Base-by-base conservation (phyloP, 2,113 vertebrate genomes). In the Nycticorax nycticorax region DNA sequence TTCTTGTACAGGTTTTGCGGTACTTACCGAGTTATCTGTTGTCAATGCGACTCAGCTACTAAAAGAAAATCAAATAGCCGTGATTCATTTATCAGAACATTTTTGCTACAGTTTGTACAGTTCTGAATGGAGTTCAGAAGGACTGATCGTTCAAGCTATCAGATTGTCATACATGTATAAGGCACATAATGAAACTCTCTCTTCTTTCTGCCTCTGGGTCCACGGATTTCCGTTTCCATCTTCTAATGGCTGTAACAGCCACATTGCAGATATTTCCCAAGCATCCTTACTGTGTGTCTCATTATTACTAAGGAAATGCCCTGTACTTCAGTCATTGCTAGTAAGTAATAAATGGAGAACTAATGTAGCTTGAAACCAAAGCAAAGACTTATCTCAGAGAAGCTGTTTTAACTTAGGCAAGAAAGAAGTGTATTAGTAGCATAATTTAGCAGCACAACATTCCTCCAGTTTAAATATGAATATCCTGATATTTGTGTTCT, bases 61-160 rank as follows among this genome's bases (percentile, higher is more conserved):
- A 67, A 87, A 90, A 68, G 79, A 94, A 96, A 93, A 90, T 92
- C 85, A 94, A 82, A 88, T n/a, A 74, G 45, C 74, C 32, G 64
- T 94, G 32, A 64, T 71, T 96, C 93, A 96, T 94, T 94, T 93
- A 95, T 96, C 53, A 72, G 60, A 89, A 24, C 57, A 19, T 47
- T 92, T 95, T 93, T 92, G 60, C 88, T 91, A 16, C 43, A 30
- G 52, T 85, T 90, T 68, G 37, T 56, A 33, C 62, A 73, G 80
- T 92, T 92, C 76, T 89, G 74, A 93, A 37, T 50, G 55, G 56
- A 86, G 53, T 71, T 88, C 76, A 72, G 62, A 93, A 76, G 75
- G 75, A 14, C 52, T 55, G 64, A 76, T 95, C 37, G 24, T 66
- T 74, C 62, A 37, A 71, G 50, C 6, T 17, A 37, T 87, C 79